Base-by-base conservation (phyloP, 2,888 invertebrate genomes). In the Ochropleura leucogaster region DNA sequence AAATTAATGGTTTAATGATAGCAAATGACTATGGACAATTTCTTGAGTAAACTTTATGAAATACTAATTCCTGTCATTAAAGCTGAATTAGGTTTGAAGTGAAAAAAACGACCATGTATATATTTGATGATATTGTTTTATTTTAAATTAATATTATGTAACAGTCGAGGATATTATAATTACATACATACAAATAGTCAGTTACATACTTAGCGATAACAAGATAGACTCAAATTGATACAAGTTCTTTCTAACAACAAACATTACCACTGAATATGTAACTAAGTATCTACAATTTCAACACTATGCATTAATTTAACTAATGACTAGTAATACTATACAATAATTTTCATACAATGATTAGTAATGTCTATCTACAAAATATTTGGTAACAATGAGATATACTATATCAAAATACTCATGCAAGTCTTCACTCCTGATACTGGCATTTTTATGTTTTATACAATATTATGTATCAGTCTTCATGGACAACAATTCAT, bases 381-480 rank as follows among this genome's bases (percentile, higher is more conserved):
- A 93, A 95, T 95, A 96, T 96, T 96, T 96, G 96, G 96, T 96
- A 96, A 96, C 96, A 96, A 92, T 95, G 96, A 95, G 95, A 96
- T 94, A 95, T 93, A 93, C 92, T 94, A 94, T 96, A 95, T 91
- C 94, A 96, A 95, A 95, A 96, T 95, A 95, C 92, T 93, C 91
- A 92, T 91, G 90, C 90, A 92, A 90, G 85, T 88, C 85, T 87
- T 90, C 89, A 93, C 88, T 90, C 88, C 90, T 92, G 92, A 94
- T 95, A 95, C 95, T 95, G 95, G 94, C 95, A 91, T 93, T 91
- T 89, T 89, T 90, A 89, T 85, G 89, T 89, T 89, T 91, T 90
- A 92, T 92, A 93, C 91, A 90, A 83, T 84, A 83, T 69, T 91
- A 90, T 88, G 93, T 93, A 94, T 96, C 96, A 96, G 96, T 96